phyloP scores from a whole-genome alignment of 2,113 vertebrate species.

The Sebastes fasciatus region DNA sequence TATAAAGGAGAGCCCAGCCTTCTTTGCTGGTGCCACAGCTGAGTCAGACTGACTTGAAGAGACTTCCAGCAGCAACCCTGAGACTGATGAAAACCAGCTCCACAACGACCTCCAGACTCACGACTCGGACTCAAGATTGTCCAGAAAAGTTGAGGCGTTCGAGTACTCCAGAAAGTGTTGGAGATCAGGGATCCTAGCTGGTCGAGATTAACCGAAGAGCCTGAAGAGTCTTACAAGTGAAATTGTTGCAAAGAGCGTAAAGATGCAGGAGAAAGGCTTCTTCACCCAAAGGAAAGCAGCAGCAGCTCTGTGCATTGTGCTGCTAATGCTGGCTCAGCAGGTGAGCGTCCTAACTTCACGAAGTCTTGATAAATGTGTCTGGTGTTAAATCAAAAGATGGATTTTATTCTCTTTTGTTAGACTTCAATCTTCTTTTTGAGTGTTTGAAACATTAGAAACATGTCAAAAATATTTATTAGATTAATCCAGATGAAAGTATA shows the following conservation, averaged over 20 bases:
- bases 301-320: slow-evolving; percentile 30
- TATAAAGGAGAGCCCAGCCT: slow-evolving; percentile 53
- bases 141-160: background rate
- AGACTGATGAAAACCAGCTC: background rate
- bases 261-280: slow-evolving; percentile 57
- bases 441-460: background rate
- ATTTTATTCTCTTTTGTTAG: background rate
- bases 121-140: too few species aligned
- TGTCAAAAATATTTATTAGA: background rate
- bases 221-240: background rate
- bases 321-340: slow-evolving; percentile 64
- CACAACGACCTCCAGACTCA: background rate
- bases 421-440: background rate
- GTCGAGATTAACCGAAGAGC: background rate
- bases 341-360: slow-evolving; percentile 39
- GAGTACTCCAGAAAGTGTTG: background rate
- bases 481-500: background rate
- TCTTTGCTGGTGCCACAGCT: slow-evolving; percentile 7
- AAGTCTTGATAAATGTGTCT: too few species aligned
- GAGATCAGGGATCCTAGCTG: background rate
- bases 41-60: slow-evolving; percentile 47
- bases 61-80: background rate
- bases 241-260: background rate
- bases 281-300: slow-evolving; percentile 36
- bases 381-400: background rate